Evolutionary conservation across 2,113 vertebrate genomes (phyloP).

Genomic region (Tetraodon nigroviridis): DNA sequence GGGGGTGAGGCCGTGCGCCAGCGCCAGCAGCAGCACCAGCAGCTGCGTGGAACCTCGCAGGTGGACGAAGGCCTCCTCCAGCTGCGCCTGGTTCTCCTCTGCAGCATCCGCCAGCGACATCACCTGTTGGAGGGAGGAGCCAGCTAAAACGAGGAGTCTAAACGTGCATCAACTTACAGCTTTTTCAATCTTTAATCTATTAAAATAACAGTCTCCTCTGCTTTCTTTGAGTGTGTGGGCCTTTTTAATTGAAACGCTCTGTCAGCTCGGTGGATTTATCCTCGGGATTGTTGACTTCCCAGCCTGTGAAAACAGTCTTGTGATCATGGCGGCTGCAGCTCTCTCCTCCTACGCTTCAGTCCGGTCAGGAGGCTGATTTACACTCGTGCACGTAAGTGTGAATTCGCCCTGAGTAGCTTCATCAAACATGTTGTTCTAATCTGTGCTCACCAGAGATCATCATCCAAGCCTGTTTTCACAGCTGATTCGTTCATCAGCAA

Average conservation of each 20-base stretch:
- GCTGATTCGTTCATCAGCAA: neutral
- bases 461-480: neutral
- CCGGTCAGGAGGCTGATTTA: constrained; percentile 18
- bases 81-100: constrained; percentile 78
- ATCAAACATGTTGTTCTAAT: constrained; percentile 11
- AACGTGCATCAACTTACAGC: no score
- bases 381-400: constrained; percentile 3
- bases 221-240: neutral
- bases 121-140: constrained; percentile 75
- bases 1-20: constrained; percentile 84
- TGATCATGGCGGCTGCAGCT: constrained; percentile 12
- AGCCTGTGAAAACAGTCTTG: constrained; percentile 31
- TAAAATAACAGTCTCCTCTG: neutral
- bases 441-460: neutral
- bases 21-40: constrained; percentile 82
- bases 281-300: constrained; percentile 7
- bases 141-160: neutral
- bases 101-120: constrained; percentile 87
- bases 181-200: no score
- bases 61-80: constrained; percentile 81
- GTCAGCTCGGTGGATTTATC: constrained; percentile 15
- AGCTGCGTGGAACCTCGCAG: constrained; percentile 86
- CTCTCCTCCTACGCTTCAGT: constrained; percentile 1
- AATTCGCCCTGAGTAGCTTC: constrained; percentile 21
- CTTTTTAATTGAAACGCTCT: neutral